Base-by-base conservation (phyloP, 2,888 invertebrate genomes). In the Pseudococcus viburni region DNA sequence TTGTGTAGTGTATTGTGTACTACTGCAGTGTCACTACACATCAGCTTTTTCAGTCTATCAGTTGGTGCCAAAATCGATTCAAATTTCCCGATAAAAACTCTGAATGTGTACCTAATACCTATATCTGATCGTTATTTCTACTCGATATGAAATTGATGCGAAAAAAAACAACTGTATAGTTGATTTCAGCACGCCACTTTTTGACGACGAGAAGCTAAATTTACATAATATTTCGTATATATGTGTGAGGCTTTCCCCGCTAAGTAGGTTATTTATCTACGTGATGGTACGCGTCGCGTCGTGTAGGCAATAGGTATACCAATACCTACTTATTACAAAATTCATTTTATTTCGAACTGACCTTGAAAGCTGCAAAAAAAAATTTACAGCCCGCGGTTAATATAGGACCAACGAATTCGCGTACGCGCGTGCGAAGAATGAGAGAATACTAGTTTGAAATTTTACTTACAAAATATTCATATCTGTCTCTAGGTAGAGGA, bases 311-410 rank as follows among this genome's bases (percentile, higher is more conserved):
- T 55, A 17, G n/a, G 0, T 55, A 55, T 55, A 17, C 2, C 0
- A n/a, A 55, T 55, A 55, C 17, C 55, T 55, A 55, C n/a, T 55
- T 55, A 55, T 55, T 55, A 55, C n/a, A 55, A 55, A 51, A n/a
- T 55, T 55, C 15, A 55, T 55, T 55, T 55, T 5, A 55, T 55
- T 55, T 55, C 55, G 55, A 5, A n/a, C 1, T 4, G 55, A 55
- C 55, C 55, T 55, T 55, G 55, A 55, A 55, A n/a, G 55, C n/a
- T 55, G 55, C 55, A 55, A 55, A 55, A 55, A 51, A 51, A 55
- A 55, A 7, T n/a, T 55, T 55, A 55, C 55, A 55, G 55, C 55
- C 42, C 42, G 15, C 51, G 51, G 15, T 51, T 51, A 51, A 15
- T 15, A 12, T 51, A n/a, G 55, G n/a, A 55, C 55, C 15, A 55